phyloP scores from a whole-genome alignment of 2,797 vertebrate genomes.

The Cygnus olor region DNA sequence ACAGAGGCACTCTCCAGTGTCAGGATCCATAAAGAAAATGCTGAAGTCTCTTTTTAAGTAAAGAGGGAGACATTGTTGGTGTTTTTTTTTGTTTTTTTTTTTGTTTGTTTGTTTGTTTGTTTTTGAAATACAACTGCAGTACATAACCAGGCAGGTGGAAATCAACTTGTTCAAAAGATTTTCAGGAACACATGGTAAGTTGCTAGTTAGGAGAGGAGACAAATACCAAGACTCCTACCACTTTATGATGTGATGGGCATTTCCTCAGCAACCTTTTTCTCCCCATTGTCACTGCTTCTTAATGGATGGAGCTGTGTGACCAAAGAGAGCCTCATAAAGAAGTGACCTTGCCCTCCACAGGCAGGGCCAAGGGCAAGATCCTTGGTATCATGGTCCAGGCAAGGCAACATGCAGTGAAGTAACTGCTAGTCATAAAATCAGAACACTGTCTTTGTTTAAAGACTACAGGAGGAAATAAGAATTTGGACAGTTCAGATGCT shows the following conservation, averaged over 20 bases:
- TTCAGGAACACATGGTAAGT: neutral
- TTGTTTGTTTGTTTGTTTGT: too few species aligned
- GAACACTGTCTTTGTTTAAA: slow-evolving; percentile 5
- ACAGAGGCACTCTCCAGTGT: neutral
- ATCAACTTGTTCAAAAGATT: neutral
- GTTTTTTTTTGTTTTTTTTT: too few species aligned
- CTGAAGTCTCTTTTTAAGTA: neutral
- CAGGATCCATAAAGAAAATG: neutral
- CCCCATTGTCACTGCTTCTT: neutral
- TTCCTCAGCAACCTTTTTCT: neutral
- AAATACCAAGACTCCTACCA: neutral
- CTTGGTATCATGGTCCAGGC: neutral
- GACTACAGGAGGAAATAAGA: neutral
- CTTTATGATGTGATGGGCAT: rapidly evolving
- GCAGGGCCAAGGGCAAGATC: neutral
- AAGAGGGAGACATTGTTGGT: rapidly evolving
- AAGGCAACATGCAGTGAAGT: neutral
- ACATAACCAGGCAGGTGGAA: neutral
- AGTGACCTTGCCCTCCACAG: neutral
- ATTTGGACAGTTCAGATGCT: neutral
- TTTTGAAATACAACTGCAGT: neutral
- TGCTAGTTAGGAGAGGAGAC: neutral
- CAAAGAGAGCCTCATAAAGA: neutral
- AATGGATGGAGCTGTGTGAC: neutral
- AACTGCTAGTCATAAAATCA: neutral